Base-by-base conservation (phyloP, 2,888 invertebrate genomes). In the Steinernema carpocapsae region DNA sequence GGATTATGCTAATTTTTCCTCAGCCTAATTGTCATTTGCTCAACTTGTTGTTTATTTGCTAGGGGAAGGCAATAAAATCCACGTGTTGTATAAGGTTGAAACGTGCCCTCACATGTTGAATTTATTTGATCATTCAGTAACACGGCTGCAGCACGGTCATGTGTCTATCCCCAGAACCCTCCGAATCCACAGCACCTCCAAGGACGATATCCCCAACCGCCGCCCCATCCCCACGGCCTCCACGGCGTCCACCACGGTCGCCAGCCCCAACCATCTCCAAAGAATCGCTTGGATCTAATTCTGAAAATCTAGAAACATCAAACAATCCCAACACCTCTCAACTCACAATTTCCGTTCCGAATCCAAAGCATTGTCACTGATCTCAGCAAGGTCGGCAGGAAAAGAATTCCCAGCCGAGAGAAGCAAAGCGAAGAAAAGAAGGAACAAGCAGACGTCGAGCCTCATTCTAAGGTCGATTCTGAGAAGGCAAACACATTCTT, bases 151-250 rank as follows among this genome's bases (percentile, higher is more conserved):
- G n/a, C n/a, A n/a, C n/a, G n/a, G n/a, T n/a, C n/a, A n/a, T n/a
- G 37, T 37, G 3, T 3, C 32, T 71, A 26, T 70, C 45, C 70
- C 70, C 70, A 45, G 14, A 22, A 48, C 19, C 29, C 37, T 19
- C 32, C 22, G 17, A 7, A 10, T 26, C 46, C 71, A n/a, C 48
- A 46, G 45, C 46, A 19, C 17, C 70, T 0, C 70, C 48, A 51
- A 26, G 42, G 46, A 14, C 71, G 43, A 37, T 37, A 37, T 37
- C 37, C 37, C 37, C 37, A 37, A 17, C 14, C n/a, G 12, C 71
- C 32, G 10, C 24, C 37, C 32, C 71, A 42, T 7, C 42, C 43
- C 72, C 52, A 42, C 19, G 42, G 72, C 51, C 51, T 72, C 72
- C 46, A 72, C 72, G 22, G 29, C 19, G 0, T 24, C 71, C 71